Base-by-base conservation (phyloP, 2,888 invertebrate species). In the Pseudolycoriella hygida region DNA sequence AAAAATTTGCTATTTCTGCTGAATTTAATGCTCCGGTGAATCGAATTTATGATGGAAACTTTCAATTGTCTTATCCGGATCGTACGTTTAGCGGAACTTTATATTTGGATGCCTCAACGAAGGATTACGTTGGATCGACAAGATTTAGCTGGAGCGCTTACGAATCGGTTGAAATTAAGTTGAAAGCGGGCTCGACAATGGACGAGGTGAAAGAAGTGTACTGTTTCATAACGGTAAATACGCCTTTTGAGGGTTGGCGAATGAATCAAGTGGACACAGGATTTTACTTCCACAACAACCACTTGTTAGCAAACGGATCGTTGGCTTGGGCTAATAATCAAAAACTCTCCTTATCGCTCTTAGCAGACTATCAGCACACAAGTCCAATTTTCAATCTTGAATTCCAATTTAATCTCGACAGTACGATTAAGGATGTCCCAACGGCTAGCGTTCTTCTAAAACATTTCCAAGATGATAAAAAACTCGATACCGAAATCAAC, bases 61-160 rank as follows among this genome's bases (percentile, higher is more conserved):
- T 78, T 17, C 70, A 74, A 34, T 53, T 86, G 12, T 77, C 79
- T 47, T 87, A 85, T 60, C 87, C 87, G 0, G 84, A 84, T 2
- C 69, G 82, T 25, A 72, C 78, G 38, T 69, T 86, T 25, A 77
- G 75, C 47, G 80, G 76, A 32, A 72, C 77, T 37, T 78, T 80
- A 50, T 70, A 76, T 48, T 68, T 80, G 38, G 58, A 56, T 31
- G 56, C 57, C 1, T 60, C 57, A 3, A 61, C 60, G 1, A 62
- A 65, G 1, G 56, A 57, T 6, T 64, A 62, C 47, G 52, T 55
- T 54, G 72, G 62, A 44, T 62, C 63, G 52, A 67, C 73, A 0
- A 69, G 72, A 17, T 63, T 80, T 53, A 76, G 81, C 1, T 87
- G 86, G 86, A 76, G 74, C 46, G 71, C 73, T 25, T 73, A 73